Evolutionary conservation across 2,797 vertebrate genomes (phyloP), one percentile per base, ranked within the genome.

Genomic region (Pangasius djambal): DNA sequence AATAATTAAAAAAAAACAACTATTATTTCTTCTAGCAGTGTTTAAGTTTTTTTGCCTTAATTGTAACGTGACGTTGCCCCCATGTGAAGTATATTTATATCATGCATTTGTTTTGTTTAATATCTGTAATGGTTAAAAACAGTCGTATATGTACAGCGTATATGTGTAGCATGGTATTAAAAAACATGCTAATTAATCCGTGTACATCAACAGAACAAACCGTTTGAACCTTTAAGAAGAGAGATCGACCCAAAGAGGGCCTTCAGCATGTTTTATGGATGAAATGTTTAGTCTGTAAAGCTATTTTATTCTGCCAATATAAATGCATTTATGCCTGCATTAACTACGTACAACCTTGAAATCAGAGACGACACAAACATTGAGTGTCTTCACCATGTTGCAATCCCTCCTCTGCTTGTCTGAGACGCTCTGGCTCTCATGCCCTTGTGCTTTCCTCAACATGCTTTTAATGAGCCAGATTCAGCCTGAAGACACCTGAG

Each of bases 401-500:
- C 63, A 12, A 1, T 52, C n/a, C 18, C 9, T 84, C 44, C 28
- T 59, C 69, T 13, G 69, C 7, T 61, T 79, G 74, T 31, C 61
- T 63, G 75, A 75, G 79, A 40, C 22, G 13, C 10, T 28, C 2
- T 37, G 31, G 34, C 83, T 83, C 37, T 52, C 48, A 48, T 72
- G 48, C 69, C 57, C 63, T 86, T 69, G 31, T 69, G 75, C 87
- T 34, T 72, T 70, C 48, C 16, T 34, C 44, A 15, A 63, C 57
- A 79, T 55, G 65, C 31, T 88, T 88, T 83, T 88, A 88, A 88
- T 86, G 86, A 90, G 89, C 93, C 88, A 91, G 89, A 91, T 92
- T 92, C 90, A 90, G 89, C 88, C 91, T 86, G 89, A 88, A 75
- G 83, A 87, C 89, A 92, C 89, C 86, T 88, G 85, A 89, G 90